Base-by-base conservation (phyloP, 2,888 invertebrate species). In the Ennomos fuscantarius region DNA sequence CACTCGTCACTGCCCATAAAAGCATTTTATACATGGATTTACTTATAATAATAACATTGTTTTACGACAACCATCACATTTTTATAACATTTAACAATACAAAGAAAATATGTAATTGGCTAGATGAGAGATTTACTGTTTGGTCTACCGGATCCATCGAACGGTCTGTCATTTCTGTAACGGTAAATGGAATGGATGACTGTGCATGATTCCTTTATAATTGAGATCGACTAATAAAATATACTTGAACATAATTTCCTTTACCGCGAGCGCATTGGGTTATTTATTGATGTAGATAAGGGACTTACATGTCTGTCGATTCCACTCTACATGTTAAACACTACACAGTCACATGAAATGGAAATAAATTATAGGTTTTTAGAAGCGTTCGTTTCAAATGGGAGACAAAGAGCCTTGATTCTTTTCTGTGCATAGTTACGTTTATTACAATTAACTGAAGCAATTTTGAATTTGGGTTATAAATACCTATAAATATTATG, bases 141-240 rank as follows among this genome's bases (percentile, higher is more conserved):
- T 37, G 37, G 34, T 31, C 37, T 33, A 36, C 44, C 40, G 41
- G 41, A 1, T n/a, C 34, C 12, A 56, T 62, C 61, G 68, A 76
- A 47, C 52, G 57, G 47, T 74, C 78, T 87, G 84, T 83, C 88
- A 85, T 87, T 86, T 82, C 63, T 32, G 40, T 87, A 89, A 87
- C 89, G 87, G 89, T 84, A 84, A 80, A 87, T 85, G 82, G 81
- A 82, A 80, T 76, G 77, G 83, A 88, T 88, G 89, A 88, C 89
- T 81, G 63, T 70, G 86, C 89, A 87, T 82, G 78, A 87, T 87
- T 88, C 79, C 78, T 81, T 78, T 73, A 83, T 87, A 84, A 87
- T 87, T 82, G 83, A 81, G 80, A 79, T 73, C 74, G 75, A 79
- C 78, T 82, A 75, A n/a, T n/a, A n/a, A 41, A 57, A 54, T 51